These are phyloP conservation scores for Steinernema scapterisci DNA, from an alignment of 2,888 invertebrate genomes.

Conservation along the genomic window DNA sequence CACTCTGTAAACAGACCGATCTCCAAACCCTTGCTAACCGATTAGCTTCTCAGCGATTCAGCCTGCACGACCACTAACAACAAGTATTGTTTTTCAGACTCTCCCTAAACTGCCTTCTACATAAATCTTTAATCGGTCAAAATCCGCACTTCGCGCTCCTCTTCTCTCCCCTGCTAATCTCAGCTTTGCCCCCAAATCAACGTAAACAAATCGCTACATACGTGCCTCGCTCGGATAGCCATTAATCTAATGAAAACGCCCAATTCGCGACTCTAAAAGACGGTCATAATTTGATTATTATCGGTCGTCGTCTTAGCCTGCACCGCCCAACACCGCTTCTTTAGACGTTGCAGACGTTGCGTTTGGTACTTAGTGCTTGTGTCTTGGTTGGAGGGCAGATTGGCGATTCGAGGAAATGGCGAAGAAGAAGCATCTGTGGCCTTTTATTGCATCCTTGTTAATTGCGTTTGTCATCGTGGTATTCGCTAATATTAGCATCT, in stretches of 20 bases:
- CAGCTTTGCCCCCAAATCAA: too few species aligned
- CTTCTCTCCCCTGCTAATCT: too few species aligned
- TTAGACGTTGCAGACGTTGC: neutral
- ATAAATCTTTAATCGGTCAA: too few species aligned
- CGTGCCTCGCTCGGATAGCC: neutral
- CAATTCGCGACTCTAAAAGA: neutral
- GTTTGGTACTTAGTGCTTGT: neutral
- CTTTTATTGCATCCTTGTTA: neutral
- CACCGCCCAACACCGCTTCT: neutral
- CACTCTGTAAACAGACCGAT: too few species aligned
- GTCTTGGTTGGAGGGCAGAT: neutral
- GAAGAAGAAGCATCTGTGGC: neutral
- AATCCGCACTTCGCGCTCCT: too few species aligned
- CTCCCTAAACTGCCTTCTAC: too few species aligned
- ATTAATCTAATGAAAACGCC: constrained; percentile 12
- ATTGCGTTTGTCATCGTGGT: constrained; percentile 8
- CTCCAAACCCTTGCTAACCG: too few species aligned
- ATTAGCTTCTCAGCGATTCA: too few species aligned
- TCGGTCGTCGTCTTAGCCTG: neutral
- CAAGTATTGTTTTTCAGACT: too few species aligned
- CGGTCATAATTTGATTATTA: constrained; percentile 8
- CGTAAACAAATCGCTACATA: too few species aligned
- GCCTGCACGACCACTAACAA: too few species aligned
- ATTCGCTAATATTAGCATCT: constrained; percentile 17
- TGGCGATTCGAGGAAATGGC: neutral